Conservation (phyloP, 2,797 vertebrate genomes). For the Sebastes vulpes region DNA sequence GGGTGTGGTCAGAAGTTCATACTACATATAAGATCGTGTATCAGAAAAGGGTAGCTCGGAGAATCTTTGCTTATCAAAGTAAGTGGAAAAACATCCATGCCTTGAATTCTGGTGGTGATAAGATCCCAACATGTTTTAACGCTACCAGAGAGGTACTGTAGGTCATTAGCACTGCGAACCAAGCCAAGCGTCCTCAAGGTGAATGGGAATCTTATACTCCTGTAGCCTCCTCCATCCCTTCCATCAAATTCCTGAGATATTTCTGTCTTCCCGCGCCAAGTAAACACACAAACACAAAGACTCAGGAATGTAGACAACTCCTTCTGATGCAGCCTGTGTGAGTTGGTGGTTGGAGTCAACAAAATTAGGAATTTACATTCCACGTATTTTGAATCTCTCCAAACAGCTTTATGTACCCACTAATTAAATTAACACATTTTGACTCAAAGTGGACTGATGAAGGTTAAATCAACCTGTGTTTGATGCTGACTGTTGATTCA, state of each 20-base stretch:
- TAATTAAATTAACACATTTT: background rate
- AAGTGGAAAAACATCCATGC: background rate
- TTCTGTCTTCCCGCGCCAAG: constrained; percentile 48
- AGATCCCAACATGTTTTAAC: background rate
- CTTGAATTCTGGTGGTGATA: background rate
- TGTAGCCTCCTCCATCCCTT: constrained; percentile 35
- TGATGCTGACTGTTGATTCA: background rate
- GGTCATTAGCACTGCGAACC: background rate
- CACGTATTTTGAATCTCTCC: background rate
- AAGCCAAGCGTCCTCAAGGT: constrained; percentile 23
- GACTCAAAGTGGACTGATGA: background rate
- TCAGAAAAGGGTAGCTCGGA: background rate
- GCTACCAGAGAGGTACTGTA: background rate
- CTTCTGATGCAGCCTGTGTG: background rate
- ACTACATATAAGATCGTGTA: background rate
- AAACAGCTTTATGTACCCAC: background rate
- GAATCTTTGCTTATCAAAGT: background rate
- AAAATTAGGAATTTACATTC: background rate
- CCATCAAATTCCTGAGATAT: constrained; percentile 72
- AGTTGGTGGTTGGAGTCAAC: background rate
- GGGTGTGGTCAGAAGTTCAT: background rate
- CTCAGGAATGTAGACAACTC: constrained; percentile 53
- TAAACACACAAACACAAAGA: constrained; percentile 62
- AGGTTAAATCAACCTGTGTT: background rate
- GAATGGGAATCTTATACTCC: constrained; percentile 38